Evolutionary conservation across 1,140 invertebrate species (phyloP).

Genomic region (Lasioglossum albipes): DNA sequence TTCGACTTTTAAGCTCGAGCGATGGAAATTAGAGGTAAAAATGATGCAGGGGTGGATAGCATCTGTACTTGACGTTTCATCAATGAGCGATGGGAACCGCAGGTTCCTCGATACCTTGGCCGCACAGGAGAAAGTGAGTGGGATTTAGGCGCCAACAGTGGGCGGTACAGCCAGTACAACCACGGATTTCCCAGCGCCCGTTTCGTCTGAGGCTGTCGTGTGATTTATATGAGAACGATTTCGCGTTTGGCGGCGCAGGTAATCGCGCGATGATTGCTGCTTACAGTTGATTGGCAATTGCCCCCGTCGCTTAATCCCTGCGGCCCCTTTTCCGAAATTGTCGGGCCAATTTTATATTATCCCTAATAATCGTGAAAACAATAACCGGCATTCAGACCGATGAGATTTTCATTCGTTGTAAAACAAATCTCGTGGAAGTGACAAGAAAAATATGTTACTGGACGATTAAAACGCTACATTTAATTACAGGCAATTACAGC

Average conservation of each 20-base stretch:
- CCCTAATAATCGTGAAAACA: neutral
- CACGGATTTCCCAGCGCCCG: conserved; percentile 44
- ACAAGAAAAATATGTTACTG: neutral
- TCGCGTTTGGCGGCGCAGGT: conserved; percentile 67
- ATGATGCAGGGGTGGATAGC: conserved; percentile 61
- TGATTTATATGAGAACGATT: conserved; percentile 78
- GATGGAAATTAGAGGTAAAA: conserved; percentile 61
- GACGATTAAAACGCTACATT: no score
- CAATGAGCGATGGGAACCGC: conserved; percentile 55
- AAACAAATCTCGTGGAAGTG: neutral
- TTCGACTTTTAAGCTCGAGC: conserved; percentile 8
- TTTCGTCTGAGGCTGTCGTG: conserved; percentile 64
- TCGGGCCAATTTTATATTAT: conserved; percentile 20
- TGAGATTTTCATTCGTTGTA: neutral
- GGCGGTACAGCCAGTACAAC: conserved; percentile 45
- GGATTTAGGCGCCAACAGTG: conserved; percentile 25
- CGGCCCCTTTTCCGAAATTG: conserved; percentile 18
- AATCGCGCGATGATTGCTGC: conserved; percentile 74
- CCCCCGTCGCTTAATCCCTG: conserved; percentile 53
- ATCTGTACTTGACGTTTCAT: conserved; percentile 73
- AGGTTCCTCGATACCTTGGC: conserved; percentile 4
- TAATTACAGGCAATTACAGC: no score
- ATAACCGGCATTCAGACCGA: neutral
- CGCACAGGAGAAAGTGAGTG: conserved; percentile 43
- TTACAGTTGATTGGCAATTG: conserved; percentile 75